These are phyloP conservation scores for Furnarius figulus DNA, from an alignment of 2,113 vertebrate species.

Conservation along the genomic window DNA sequence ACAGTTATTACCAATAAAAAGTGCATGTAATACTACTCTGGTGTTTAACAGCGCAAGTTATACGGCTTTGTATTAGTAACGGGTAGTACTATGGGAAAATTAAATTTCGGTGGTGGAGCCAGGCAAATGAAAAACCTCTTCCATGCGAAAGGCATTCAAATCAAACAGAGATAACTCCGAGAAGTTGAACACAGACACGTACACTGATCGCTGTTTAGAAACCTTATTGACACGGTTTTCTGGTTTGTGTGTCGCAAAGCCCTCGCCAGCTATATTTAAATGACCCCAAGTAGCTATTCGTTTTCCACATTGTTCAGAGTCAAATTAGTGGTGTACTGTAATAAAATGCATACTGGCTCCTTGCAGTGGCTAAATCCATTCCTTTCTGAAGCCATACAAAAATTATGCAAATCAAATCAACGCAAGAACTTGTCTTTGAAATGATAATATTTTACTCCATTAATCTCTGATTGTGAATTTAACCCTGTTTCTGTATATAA, in stretches of 20 bases:
- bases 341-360: constrained; percentile 28
- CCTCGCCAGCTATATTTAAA: constrained; percentile 38
- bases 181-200: neutral
- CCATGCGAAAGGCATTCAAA: neutral
- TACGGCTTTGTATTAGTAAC: constrained; percentile 64
- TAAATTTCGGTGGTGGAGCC: constrained; percentile 24
- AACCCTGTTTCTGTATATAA: neutral
- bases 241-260: neutral
- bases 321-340: constrained; percentile 30
- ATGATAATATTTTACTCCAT: constrained; percentile 49
- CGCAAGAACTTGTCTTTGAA: constrained; percentile 60
- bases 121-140: constrained; percentile 6
- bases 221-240: constrained; percentile 4
- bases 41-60: constrained; percentile 60
- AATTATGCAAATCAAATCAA: constrained; percentile 65
- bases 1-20: constrained; percentile 70
- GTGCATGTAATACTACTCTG: constrained; percentile 32
- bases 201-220: neutral
- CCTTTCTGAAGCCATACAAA: constrained; percentile 24
- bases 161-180: neutral
- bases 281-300: neutral
- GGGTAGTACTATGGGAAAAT: constrained; percentile 43
- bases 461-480: constrained; percentile 46
- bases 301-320: neutral
- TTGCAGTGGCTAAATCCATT: constrained; percentile 29